Conservation (phyloP, 2,797 vertebrate genomes). For the Staurois parvus region DNA sequence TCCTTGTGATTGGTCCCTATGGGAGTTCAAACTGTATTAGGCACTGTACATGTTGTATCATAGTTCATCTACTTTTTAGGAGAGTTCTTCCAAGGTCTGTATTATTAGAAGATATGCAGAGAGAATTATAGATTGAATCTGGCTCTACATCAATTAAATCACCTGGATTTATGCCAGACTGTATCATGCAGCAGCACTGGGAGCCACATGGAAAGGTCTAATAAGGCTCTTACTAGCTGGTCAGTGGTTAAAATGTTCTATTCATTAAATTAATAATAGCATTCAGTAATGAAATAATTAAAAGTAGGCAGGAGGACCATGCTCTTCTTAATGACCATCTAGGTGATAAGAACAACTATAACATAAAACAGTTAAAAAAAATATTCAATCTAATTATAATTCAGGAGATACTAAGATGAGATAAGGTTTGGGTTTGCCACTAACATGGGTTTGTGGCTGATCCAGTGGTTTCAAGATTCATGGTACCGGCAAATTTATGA, state of each 20-base stretch:
- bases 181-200: not conserved
- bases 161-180: slow-evolving; percentile 7
- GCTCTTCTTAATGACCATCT: not conserved
- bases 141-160: slow-evolving; percentile 26
- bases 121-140: slow-evolving; percentile 35
- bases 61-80: slow-evolving; percentile 26
- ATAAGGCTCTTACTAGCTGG: slow-evolving; percentile 5
- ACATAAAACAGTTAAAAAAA: too few relatives aligned
- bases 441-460: too few relatives aligned
- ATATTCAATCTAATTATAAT: too few relatives aligned
- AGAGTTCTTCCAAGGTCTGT: not conserved
- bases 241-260: not conserved
- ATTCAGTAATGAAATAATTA: not conserved
- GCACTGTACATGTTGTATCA: slow-evolving; percentile 1
- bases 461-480: too few relatives aligned
- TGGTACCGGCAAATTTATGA: too few relatives aligned
- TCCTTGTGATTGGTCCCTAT: slow-evolving; percentile 45
- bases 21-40: slow-evolving; percentile 32
- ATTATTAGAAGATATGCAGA: slow-evolving; percentile 39
- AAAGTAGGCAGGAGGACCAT: not conserved
- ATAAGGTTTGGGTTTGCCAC: too few relatives aligned
- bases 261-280: not conserved
- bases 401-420: too few relatives aligned
- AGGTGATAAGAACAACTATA: too few relatives aligned
- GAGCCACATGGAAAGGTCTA: slow-evolving; percentile 19